phyloP scores from a whole-genome alignment of 2,888 invertebrate genomes.

The Erynnis tages region DNA sequence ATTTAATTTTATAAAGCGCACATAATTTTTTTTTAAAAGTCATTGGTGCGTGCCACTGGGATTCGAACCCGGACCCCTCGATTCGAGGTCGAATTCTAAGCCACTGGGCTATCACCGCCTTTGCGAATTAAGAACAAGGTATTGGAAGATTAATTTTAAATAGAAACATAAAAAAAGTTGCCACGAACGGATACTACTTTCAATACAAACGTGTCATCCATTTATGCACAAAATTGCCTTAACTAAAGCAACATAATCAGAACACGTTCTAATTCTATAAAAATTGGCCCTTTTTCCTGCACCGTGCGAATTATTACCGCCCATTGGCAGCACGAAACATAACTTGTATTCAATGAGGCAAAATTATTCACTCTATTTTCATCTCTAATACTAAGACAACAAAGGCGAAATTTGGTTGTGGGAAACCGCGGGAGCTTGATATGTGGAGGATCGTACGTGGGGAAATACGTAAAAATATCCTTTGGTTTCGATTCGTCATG shows the following conservation, averaged over 20 bases:
- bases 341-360: conserved; percentile 41
- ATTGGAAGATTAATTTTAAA: no score
- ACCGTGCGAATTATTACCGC: conserved; percentile 39
- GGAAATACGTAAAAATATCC: conserved; percentile 26
- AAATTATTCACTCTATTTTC: conserved; percentile 31
- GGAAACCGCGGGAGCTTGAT: neutral
- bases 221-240: no score
- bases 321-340: conserved; percentile 38
- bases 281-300: conserved; percentile 42
- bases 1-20: no score
- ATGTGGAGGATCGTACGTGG: conserved; percentile 7
- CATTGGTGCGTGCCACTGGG: no score
- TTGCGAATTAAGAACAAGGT: no score
- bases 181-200: no score
- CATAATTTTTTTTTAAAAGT: no score
- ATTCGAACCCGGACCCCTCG: no score
- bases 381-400: neutral
- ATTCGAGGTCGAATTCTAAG: no score
- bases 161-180: no score
- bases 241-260: conserved; percentile 28
- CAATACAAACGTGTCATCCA: no score
- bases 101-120: no score
- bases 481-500: conserved; percentile 34
- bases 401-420: conserved; percentile 17
- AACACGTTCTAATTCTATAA: conserved; percentile 33